Evolutionary conservation across 2,113 vertebrate genomes (phyloP).

Genomic region (Procavia capensis): DNA sequence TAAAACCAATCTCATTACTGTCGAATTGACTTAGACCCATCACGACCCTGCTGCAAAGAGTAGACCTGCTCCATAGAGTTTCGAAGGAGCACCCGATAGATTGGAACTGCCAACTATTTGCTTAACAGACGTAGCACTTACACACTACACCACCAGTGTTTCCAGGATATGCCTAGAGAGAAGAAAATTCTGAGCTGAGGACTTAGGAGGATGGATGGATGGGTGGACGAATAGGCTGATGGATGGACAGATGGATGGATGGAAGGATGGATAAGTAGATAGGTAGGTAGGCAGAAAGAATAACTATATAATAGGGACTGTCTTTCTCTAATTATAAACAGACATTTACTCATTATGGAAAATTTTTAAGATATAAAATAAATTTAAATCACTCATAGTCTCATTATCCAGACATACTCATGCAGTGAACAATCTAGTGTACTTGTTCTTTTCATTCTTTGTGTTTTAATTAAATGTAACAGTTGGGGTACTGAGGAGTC

Average conservation of each 20-base stretch:
- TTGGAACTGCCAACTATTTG: too few relatives aligned
- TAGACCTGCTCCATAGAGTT: too few relatives aligned
- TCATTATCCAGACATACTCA: background rate
- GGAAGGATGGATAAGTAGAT: background rate
- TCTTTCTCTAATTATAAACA: constrained; percentile 15
- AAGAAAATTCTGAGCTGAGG: background rate
- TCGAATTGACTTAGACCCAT: too few relatives aligned
- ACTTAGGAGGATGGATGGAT: background rate
- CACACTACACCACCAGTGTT: too few relatives aligned
- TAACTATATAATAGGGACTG: background rate
- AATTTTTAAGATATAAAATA: background rate
- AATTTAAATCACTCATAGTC: constrained; percentile 3
- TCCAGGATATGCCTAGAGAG: too few relatives aligned
- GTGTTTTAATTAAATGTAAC: background rate
- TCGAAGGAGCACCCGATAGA: too few relatives aligned
- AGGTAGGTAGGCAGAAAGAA: background rate
- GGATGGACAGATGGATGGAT: background rate
- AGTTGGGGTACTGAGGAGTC: background rate
- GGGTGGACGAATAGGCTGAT: too few relatives aligned
- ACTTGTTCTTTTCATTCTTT: background rate
- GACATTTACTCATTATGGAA: background rate
- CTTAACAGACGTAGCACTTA: too few relatives aligned
- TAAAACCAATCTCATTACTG: too few relatives aligned
- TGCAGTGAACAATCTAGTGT: background rate
- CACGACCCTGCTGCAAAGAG: too few relatives aligned